Conservation (phyloP, 2,113 vertebrate genomes). For the Scartelaos histophorus region DNA sequence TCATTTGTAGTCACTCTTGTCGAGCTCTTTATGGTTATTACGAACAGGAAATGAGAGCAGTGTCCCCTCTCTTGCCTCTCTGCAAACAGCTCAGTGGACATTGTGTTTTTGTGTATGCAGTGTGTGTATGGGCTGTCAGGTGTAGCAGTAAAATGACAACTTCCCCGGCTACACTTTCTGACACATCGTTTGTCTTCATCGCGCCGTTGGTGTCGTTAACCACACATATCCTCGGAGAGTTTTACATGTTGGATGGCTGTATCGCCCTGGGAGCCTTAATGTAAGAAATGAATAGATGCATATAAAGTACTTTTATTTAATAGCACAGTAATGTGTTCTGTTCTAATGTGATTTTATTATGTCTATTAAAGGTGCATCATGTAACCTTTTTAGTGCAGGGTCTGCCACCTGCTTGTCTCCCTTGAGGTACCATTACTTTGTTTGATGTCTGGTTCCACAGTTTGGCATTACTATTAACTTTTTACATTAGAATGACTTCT, state of each 20-base stretch:
- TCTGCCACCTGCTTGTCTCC: no score
- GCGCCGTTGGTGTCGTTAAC: slow-evolving; percentile 58
- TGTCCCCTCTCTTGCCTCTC: slow-evolving; percentile 6
- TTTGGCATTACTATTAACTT: no score
- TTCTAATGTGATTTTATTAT: not conserved
- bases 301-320: not conserved
- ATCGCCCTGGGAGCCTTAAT: slow-evolving; percentile 28
- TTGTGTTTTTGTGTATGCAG: slow-evolving; percentile 17
- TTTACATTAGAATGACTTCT: no score
- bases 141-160: slow-evolving; percentile 66
- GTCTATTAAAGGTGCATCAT: not conserved
- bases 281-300: not conserved
- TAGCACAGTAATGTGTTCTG: not conserved
- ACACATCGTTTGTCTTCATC: slow-evolving; percentile 73
- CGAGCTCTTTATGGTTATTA: slow-evolving; percentile 57
- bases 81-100: slow-evolving; percentile 22
- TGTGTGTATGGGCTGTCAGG: slow-evolving; percentile 48
- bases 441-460: not conserved
- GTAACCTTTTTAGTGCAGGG: not conserved
- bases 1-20: slow-evolving; percentile 48
- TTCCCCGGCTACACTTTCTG: slow-evolving; percentile 64
- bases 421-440: not conserved
- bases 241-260: slow-evolving; percentile 29
- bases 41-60: slow-evolving; percentile 46
- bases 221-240: slow-evolving; percentile 20